Conservation (phyloP, 2,113 vertebrate species). For the Psilopogon haemacephalus region DNA sequence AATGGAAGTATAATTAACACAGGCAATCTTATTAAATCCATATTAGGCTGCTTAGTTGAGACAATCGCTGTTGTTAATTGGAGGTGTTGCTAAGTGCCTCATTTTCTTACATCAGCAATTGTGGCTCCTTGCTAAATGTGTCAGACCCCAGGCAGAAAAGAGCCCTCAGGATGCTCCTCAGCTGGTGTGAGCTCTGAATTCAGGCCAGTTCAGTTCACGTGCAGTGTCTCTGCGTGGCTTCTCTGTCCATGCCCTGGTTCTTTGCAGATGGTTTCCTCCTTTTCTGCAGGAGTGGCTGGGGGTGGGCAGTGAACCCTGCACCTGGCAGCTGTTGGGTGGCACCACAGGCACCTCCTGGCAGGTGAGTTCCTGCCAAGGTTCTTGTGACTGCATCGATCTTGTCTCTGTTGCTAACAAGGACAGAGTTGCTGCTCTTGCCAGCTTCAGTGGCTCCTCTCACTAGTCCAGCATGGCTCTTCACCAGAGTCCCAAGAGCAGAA, state of each 20-base stretch:
- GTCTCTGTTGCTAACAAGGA: background rate
- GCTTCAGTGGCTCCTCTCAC: background rate
- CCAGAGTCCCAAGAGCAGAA: background rate
- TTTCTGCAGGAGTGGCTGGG: background rate
- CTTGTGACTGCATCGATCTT: background rate
- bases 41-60: background rate
- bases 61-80: background rate
- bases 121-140: background rate
- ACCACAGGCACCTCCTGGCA: background rate
- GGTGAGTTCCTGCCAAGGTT: background rate
- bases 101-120: background rate
- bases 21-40: background rate
- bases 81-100: background rate
- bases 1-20: conserved; percentile 21
- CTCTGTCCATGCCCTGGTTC: background rate
- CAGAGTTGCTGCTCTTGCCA: background rate
- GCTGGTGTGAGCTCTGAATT: background rate
- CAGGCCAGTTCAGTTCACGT: background rate
- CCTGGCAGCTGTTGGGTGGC: fast-evolving
- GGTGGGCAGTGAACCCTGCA: background rate
- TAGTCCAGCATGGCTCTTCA: background rate
- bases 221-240: fast-evolving
- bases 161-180: background rate
- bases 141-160: background rate
- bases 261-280: fast-evolving